Base-by-base conservation (phyloP, 2,888 invertebrate species). In the Stenodera caucasica region DNA sequence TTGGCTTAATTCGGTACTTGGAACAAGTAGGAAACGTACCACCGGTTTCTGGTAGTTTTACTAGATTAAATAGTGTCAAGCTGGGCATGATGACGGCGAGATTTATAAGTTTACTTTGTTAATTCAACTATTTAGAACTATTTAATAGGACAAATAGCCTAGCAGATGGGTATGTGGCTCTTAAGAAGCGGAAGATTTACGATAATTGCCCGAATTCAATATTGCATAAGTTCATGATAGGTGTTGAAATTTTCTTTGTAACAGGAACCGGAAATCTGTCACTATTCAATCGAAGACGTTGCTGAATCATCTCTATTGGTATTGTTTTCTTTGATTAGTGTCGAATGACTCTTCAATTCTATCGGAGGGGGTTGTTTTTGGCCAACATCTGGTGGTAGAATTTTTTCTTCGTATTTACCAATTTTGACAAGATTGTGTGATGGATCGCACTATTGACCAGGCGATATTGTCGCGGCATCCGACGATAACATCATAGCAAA, bases 271-370 rank as follows among this genome's bases (percentile, higher is more conserved):
- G 45, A 45, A 23, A 45, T 45, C 45, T 23, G 5, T 52, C 57
- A 58, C 62, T n/a, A 63, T 64, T 58, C 57, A 54, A 53, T 45
- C 54, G 18, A 61, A 66, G 66, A 64, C 55, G 64, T n/a, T n/a
- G n/a, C 58, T 49, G 58, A 67, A 51, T 63, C 56, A 63, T 61
- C 57, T 61, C 18, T 23, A 23, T 45, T 45, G 5, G 56, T 57
- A 60, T 67, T 63, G 66, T 67, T 67, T 63, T 58, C 60, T 67
- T 61, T 61, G 67, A 67, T 66, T 60, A 64, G 58, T 37, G 50
- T 55, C 30, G 57, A 49, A 57, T 67, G 67, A 67, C 64, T 49
- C 45, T 29, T 51, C 55, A 45, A 40, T 40, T 58, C 37, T 55
- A 30, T 57, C n/a, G n/a, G n/a, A n/a, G n/a, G n/a, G n/a, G n/a